Conservation (phyloP, 2,797 vertebrate species). For the Phataginus tricuspis region DNA sequence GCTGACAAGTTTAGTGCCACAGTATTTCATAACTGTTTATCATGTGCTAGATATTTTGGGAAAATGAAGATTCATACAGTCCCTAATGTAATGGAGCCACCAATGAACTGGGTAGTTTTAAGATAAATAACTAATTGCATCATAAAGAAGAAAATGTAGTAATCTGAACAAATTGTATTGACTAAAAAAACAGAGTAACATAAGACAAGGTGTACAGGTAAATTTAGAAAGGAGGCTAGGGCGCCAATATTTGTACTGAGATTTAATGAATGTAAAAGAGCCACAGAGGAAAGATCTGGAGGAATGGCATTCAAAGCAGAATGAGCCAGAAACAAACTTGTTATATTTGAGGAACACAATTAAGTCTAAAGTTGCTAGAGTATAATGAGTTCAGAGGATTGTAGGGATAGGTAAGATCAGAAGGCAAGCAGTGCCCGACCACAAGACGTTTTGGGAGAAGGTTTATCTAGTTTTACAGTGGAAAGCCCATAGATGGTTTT, state of each 20-base stretch:
- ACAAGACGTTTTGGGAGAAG: not conserved
- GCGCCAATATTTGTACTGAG: not conserved
- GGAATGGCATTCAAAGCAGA: not conserved
- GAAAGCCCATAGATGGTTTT: not conserved
- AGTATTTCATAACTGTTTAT: not conserved
- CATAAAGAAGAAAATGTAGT: not conserved
- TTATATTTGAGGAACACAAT: not conserved
- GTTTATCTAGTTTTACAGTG: not conserved
- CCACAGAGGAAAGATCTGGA: not conserved
- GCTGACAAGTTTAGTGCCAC: not conserved
- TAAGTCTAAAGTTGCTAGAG: not conserved
- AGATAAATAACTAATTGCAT: not conserved
- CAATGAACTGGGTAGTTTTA: not conserved
- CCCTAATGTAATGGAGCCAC: not conserved
- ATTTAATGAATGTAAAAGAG: not conserved
- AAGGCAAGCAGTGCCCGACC: not conserved
- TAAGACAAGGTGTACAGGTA: not conserved
- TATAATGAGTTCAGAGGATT: not conserved
- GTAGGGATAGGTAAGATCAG: not conserved
- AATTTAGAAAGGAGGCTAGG: not conserved
- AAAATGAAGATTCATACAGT: not conserved
- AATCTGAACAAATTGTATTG: not conserved
- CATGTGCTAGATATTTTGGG: not conserved
- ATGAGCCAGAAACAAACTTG: not conserved
- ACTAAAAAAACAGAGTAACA: not conserved